Percentiles rank a stretch among this genome's conserved stretches.
phyloP scores from a whole-genome alignment of 2,797 vertebrate genomes.

The Lacerta bilineata region DNA sequence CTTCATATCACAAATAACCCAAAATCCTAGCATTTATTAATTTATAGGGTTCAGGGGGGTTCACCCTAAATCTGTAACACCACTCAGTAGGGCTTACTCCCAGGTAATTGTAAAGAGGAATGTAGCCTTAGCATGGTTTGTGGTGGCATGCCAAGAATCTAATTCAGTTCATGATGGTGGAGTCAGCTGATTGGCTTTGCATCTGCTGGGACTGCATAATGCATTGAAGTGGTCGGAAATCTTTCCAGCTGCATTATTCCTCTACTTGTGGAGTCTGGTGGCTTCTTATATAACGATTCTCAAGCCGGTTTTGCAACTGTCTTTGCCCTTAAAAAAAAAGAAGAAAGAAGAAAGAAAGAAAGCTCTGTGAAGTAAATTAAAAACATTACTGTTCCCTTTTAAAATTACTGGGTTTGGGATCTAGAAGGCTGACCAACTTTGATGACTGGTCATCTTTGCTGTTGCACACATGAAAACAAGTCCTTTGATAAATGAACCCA shows the following conservation, averaged over 20 bases:
- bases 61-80: too few species aligned
- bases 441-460: conserved; percentile 11
- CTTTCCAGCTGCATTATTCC: background rate
- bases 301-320: background rate
- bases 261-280: background rate
- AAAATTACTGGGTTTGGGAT: background rate
- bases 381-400: background rate
- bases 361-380: background rate
- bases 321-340: background rate
- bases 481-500: conserved; percentile 19
- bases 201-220: background rate
- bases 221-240: background rate
- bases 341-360: too few species aligned
- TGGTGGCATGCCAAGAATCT: background rate
- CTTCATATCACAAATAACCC: too few species aligned
- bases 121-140: background rate
- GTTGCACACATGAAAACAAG: conserved; percentile 12
- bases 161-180: background rate
- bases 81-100: background rate
- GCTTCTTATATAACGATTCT: background rate
- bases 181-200: background rate
- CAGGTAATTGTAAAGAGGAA: background rate
- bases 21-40: too few species aligned
- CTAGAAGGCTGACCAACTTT: background rate
- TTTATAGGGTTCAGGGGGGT: too few species aligned